These are phyloP conservation scores for Drosophila nikananu DNA, from an alignment of 1,140 invertebrate genomes.

Conservation along the genomic window DNA sequence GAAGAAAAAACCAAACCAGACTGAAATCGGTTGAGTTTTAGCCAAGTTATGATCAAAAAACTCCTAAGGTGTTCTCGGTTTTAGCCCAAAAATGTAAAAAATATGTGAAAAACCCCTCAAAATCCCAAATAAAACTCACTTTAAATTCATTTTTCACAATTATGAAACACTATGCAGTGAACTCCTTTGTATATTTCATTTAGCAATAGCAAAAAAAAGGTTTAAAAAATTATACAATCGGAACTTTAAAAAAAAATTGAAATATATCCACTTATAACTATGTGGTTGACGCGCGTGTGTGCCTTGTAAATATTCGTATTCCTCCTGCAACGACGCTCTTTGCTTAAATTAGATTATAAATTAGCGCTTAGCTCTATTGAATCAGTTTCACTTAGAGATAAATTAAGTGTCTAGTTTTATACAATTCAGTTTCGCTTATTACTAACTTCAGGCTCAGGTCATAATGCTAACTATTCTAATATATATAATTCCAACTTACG, in stretches of 20 bases:
- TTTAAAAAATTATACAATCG: slow-evolving; percentile 18
- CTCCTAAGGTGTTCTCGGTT: too few species aligned
- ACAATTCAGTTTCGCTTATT: slow-evolving; percentile 34
- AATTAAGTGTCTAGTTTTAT: slow-evolving; percentile 10
- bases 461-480: slow-evolving; percentile 11
- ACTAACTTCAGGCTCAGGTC: slow-evolving; percentile 27
- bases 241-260: slow-evolving; percentile 1
- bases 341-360: slow-evolving; percentile 16
- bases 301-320: slow-evolving; percentile 3
- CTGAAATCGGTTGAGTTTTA: too few species aligned
- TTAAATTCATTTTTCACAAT: slow-evolving; percentile 3
- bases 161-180: slow-evolving; percentile 24
- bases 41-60: too few species aligned
- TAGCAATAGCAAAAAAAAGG: slow-evolving; percentile 35
- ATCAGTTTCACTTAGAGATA: slow-evolving; percentile 23
- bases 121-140: slow-evolving; percentile 7
- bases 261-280: not conserved
- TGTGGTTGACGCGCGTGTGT: not conserved
- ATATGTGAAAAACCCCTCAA: not conserved
- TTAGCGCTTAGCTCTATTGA: slow-evolving; percentile 11
- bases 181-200: slow-evolving; percentile 18
- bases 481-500: slow-evolving; percentile 3
- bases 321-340: not conserved
- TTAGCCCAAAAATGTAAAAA: too few species aligned
- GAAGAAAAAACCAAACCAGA: too few species aligned